A percentile compares a stretch with the other conserved stretches of the same genome.
These are phyloP conservation scores for Pocota personata DNA, from an alignment of 2,888 invertebrate genomes.

Conservation along the genomic window DNA sequence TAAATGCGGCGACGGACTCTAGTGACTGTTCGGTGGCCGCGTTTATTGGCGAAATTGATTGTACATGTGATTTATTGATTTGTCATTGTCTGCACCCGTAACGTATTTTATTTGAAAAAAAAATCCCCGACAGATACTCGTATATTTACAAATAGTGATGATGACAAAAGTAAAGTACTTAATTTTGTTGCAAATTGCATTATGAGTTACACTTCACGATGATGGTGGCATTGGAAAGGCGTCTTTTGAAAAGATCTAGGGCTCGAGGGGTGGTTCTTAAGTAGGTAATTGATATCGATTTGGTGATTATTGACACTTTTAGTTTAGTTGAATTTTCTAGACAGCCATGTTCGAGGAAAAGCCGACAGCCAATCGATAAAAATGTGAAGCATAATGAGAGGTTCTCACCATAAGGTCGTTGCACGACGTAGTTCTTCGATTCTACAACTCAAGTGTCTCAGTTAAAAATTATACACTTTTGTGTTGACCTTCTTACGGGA, in stretches of 20 bases:
- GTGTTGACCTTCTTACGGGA: constrained; percentile 13
- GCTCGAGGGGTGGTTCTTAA: constrained; percentile 10
- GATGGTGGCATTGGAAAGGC: constrained; percentile 7
- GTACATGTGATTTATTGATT: constrained; percentile 66
- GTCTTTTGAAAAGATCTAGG: constrained; percentile 9
- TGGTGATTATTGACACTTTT: constrained; percentile 49
- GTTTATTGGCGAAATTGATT: constrained; percentile 48
- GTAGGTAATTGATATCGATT: constrained; percentile 69
- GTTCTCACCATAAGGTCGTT: constrained; percentile 44
- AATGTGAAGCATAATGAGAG: constrained; percentile 17
- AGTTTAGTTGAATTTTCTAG: constrained; percentile 6
- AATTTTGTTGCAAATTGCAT: constrained; percentile 65
- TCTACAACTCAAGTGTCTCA: background rate
- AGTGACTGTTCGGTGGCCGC: constrained; percentile 4
- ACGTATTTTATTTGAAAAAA: background rate
- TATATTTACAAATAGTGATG: constrained; percentile 37
- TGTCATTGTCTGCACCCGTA: constrained; percentile 52
- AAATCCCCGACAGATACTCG: background rate
- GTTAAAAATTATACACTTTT: background rate
- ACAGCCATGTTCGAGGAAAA: background rate
- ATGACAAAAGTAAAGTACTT: constrained; percentile 42
- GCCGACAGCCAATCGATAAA: constrained; percentile 35
- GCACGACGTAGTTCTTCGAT: constrained; percentile 18
- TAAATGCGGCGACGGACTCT: background rate
- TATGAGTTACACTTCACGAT: constrained; percentile 36